Base-by-base conservation (phyloP, 2,113 vertebrate species). In the Reinhardtius hippoglossoides region DNA sequence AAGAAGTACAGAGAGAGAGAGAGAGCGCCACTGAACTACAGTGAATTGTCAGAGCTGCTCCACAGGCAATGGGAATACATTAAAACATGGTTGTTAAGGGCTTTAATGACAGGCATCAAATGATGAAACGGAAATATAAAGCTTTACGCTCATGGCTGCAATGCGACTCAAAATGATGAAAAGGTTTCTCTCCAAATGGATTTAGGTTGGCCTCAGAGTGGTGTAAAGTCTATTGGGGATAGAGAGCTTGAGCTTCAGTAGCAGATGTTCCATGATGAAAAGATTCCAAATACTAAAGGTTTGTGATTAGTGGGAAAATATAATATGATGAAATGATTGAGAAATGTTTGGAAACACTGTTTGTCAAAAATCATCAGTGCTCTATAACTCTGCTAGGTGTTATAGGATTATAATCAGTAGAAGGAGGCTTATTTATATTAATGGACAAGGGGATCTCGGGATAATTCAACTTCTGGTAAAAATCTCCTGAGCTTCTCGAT, bases 51-150 rank as follows among this genome's bases (percentile, higher is more conserved):
- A 78, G 63, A 67, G 69, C 42, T 24, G 64, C 56, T 67, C 52
- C 24, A 67, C 71, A 64, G 66, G 50, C 42, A 13, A 18, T 40
- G 75, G 56, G 83, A 77, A 78, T 76, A 58, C 27, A 86, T 80
- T 80, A 68, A 74, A 76, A 81, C 21, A 46, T 2, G 9, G 23
- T 21, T 71, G 56, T 76, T 77, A 71, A 67, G 62, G 75, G 54
- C 59, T 50, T 75, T 68, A 80, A 76, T 82, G 64, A 80, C 76
- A 80, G 62, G 50, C 54, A 75, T 80, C 71, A 80, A 54, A 74
- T 76, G 70, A 86, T 76, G 83, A 70, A 90, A 80, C 14, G 23
- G 76, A 73, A 70, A 90, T 80, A 35, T 44, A 69, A 77, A 76
- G 74, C 74, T n/a, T 3, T 56, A 66, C 37, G 31, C 14, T 68